phyloP scores from a whole-genome alignment of 2,113 vertebrate genomes.

The human (Homo sapiens) region GRCh38 chr2:177897501-177898000 shows the following conservation, averaged over 20 bases:
- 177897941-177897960: background rate
- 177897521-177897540: background rate
- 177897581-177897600: background rate
- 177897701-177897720: background rate
- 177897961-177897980: background rate
- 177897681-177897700: background rate
- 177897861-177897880: background rate
- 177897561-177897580: too few relatives aligned
- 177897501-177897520: background rate
- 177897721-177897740: background rate
- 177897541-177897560: background rate
- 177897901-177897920: background rate
- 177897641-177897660: background rate
- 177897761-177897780: background rate
- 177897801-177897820: background rate
- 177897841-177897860: background rate
- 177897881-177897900: background rate
- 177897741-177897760: background rate
- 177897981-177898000: constrained; percentile 1
- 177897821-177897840: background rate
- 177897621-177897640: background rate
- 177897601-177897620: background rate
- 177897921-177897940: background rate
- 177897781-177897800: background rate
- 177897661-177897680: background rate